These are phyloP conservation scores for Bombylius discolor DNA, from an alignment of 2,888 invertebrate genomes.

Conservation along the genomic window DNA sequence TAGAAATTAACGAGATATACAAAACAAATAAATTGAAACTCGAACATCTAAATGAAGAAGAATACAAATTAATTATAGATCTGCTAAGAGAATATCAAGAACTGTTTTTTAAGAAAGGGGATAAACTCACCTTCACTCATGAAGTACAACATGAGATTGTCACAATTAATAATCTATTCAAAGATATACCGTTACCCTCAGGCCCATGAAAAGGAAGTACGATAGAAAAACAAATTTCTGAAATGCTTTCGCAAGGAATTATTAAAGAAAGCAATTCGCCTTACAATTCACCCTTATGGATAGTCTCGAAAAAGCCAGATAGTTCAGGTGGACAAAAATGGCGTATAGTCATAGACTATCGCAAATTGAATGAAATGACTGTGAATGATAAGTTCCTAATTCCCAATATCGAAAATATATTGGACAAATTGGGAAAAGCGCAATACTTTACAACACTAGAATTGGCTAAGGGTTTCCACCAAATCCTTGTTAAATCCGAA, in stretches of 20 bases:
- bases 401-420: slow-evolving; percentile 4
- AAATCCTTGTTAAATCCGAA: slow-evolving; percentile 8
- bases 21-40: too few species aligned
- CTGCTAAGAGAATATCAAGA: neutral
- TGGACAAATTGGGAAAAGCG: slow-evolving; percentile 11
- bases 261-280: slow-evolving; percentile 7
- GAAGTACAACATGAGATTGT: slow-evolving; percentile 9
- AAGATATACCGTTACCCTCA: slow-evolving; percentile 10
- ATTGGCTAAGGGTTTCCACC: slow-evolving; percentile 13
- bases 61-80: too few species aligned
- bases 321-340: slow-evolving; percentile 8
- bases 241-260: slow-evolving; percentile 1
- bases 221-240: neutral
- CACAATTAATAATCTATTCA: slow-evolving; percentile 8
- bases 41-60: too few species aligned
- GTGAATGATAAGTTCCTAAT: slow-evolving; percentile 1
- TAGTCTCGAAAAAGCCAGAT: neutral
- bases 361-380: slow-evolving; percentile 3
- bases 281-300: slow-evolving; percentile 7
- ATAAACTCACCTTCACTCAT: slow-evolving; percentile 6
- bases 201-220: slow-evolving; percentile 2
- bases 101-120: slow-evolving; percentile 8
- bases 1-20: too few species aligned
- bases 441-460: slow-evolving; percentile 13
- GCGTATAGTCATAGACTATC: slow-evolving; percentile 9